phyloP scores from a whole-genome alignment of 2,797 vertebrate genomes.

The Spheniscus humboldti region DNA sequence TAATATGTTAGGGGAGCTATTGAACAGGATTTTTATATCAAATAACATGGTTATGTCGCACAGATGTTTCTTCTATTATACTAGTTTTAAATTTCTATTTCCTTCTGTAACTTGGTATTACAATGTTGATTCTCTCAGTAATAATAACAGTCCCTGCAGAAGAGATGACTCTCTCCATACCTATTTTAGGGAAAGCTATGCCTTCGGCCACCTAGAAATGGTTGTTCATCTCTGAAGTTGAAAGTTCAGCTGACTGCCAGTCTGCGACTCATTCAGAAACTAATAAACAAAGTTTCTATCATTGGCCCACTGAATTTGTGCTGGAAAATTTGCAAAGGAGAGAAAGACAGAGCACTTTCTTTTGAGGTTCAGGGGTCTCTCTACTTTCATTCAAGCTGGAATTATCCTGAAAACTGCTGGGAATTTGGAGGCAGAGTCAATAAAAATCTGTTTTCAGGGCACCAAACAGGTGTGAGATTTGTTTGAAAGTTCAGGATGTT shows the following conservation, averaged over 20 bases:
- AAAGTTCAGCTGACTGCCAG: background rate
- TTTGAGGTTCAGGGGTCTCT: background rate
- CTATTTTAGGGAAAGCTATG: background rate
- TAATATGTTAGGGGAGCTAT: background rate
- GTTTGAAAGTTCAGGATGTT: background rate
- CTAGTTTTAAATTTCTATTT: conserved; percentile 1
- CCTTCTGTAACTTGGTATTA: background rate
- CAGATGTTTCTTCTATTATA: conserved; percentile 16
- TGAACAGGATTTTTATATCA: background rate
- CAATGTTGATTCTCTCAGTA: background rate
- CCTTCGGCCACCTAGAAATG: background rate
- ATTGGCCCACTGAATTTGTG: background rate
- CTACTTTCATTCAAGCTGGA: background rate
- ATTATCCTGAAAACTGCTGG: background rate
- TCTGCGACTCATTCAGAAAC: background rate
- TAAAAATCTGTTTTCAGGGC: background rate
- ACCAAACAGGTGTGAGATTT: background rate
- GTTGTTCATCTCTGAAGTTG: background rate
- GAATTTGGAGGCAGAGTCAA: background rate
- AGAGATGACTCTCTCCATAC: background rate
- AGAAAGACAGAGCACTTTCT: background rate
- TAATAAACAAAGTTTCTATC: background rate
- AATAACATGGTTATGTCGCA: background rate
- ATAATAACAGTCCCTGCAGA: background rate
- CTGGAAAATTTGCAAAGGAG: background rate